Evolutionary conservation across 2,113 vertebrate genomes (phyloP).

Genomic region (Clupea harengus): DNA sequence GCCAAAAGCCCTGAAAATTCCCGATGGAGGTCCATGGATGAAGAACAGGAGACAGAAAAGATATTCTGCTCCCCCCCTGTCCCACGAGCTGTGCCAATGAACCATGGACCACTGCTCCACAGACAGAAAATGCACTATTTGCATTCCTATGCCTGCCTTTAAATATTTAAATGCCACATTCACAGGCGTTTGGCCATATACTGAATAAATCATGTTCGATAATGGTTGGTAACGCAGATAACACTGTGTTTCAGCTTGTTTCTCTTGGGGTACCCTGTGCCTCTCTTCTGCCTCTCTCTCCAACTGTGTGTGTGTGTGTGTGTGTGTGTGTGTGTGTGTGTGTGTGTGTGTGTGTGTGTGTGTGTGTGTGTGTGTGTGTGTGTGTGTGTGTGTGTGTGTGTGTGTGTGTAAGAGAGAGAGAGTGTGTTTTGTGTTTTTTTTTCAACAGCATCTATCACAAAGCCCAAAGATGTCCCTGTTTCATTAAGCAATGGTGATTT

Average conservation of each 20-base stretch:
- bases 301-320: not conserved
- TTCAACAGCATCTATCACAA: too few species aligned
- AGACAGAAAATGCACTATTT: too few species aligned
- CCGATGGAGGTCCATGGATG: too few species aligned
- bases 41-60: too few species aligned
- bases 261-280: conserved; percentile 11
- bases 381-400: conserved; percentile 20
- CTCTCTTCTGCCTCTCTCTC: not conserved
- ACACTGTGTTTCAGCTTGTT: not conserved
- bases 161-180: conserved; percentile 62
- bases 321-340: conserved; percentile 5
- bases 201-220: conserved; percentile 67
- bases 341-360: not conserved
- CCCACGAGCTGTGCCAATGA: too few species aligned
- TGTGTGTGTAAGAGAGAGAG: too few species aligned
- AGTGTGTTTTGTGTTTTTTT: conserved; percentile 20
- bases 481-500: too few species aligned
- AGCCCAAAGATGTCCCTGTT: too few species aligned
- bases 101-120: too few species aligned
- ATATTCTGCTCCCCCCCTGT: too few species aligned
- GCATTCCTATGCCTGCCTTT: not conserved
- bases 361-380: conserved; percentile 10
- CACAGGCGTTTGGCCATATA: conserved; percentile 59
- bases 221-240: conserved; percentile 51
- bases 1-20: too few species aligned